Conservation (phyloP, 2,797 vertebrate species). For the Threskiornis aethiopicus region DNA sequence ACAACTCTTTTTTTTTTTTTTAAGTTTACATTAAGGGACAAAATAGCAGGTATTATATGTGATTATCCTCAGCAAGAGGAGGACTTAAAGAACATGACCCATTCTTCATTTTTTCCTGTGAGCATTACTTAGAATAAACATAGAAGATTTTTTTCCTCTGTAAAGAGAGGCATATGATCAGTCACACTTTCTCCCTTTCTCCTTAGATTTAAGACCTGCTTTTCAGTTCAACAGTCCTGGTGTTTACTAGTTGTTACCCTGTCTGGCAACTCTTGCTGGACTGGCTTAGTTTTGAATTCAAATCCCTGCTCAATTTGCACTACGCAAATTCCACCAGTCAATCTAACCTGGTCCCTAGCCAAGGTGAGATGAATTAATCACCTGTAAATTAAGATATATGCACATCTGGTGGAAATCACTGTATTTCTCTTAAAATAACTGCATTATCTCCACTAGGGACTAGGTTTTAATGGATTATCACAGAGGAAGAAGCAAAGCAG, state of each 20-base stretch:
- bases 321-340: not conserved
- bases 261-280: not conserved
- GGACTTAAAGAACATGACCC: not conserved
- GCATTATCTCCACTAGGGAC: not conserved
- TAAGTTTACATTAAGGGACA: not conserved
- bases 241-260: not conserved
- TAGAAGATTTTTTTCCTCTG: not conserved
- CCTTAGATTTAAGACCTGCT: not conserved
- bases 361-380: not conserved
- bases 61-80: not conserved
- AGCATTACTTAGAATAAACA: not conserved
- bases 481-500: not conserved
- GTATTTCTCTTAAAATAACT: not conserved
- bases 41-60: not conserved
- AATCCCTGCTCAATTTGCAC: not conserved
- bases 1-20: not conserved
- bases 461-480: not conserved
- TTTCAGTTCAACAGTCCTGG: not conserved
- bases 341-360: not conserved
- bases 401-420: not conserved
- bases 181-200: not conserved
- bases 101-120: not conserved
- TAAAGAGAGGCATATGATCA: not conserved
- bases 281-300: not conserved
- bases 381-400: not conserved